Conservation (phyloP, 2,797 vertebrate genomes). For the Mormyrus hasselquistii region DNA sequence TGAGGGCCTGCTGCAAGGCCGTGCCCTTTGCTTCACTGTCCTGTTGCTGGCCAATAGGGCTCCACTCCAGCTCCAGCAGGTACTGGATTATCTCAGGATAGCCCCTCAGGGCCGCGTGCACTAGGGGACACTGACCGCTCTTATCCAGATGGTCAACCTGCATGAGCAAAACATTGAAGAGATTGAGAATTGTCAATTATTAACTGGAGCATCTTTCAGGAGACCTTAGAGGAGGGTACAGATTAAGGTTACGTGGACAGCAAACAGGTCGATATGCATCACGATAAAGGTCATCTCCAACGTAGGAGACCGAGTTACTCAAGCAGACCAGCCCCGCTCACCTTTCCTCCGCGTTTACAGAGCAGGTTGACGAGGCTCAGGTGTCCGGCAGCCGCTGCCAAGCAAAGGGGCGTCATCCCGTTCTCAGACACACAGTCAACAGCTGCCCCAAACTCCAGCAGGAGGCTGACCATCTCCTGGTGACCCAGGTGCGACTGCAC, state of each 20-base stretch:
- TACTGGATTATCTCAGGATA: constrained; percentile 77
- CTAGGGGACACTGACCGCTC: constrained; percentile 87
- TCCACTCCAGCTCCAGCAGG: constrained; percentile 77
- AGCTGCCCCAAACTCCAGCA: constrained; percentile 84
- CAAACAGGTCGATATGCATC: neutral
- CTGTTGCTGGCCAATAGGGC: constrained; percentile 58
- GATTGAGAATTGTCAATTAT: neutral
- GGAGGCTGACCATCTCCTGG: constrained; percentile 79
- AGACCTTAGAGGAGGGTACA: neutral
- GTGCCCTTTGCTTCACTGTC: constrained; percentile 71
- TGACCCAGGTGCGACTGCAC: constrained; percentile 93
- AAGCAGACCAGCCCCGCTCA: constrained; percentile 42
- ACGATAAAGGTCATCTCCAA: neutral
- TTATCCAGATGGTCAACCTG: constrained; percentile 88
- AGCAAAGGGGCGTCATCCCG: constrained; percentile 83
- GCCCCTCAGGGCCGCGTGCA: constrained; percentile 86
- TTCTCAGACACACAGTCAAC: constrained; percentile 82
- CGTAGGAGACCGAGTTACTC: neutral
- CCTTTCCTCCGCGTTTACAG: constrained; percentile 80
- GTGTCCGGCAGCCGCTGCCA: constrained; percentile 84
- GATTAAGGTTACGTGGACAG: neutral
- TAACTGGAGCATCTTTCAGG: neutral
- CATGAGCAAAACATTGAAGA: neutral
- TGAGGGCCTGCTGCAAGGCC: constrained; percentile 85
- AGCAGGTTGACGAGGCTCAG: constrained; percentile 76